Evolutionary conservation across 2,113 vertebrate species (phyloP).

Genomic region (Serilophus lunatus): DNA sequence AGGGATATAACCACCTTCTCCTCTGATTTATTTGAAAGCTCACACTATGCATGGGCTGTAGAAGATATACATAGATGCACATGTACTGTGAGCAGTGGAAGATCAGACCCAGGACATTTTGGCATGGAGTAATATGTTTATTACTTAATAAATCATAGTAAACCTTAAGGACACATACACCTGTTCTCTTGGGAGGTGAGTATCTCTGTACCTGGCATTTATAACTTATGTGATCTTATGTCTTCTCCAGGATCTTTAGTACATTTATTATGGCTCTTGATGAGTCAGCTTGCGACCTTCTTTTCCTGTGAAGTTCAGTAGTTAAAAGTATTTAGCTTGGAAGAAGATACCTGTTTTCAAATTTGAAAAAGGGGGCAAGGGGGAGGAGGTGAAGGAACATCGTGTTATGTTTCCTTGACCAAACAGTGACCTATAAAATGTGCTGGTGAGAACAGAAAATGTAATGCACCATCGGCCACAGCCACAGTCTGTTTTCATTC

Average conservation of each 20-base stretch:
- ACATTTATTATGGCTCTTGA: neutral
- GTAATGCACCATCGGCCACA: neutral
- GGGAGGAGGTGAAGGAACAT: slow-evolving; percentile 14
- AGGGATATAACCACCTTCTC: neutral
- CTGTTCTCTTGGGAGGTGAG: neutral
- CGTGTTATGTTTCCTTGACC: slow-evolving; percentile 52
- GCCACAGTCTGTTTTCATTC: slow-evolving; percentile 8
- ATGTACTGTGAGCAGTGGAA: neutral
- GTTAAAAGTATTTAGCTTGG: slow-evolving; percentile 64
- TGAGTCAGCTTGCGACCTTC: slow-evolving; percentile 28
- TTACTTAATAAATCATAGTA: slow-evolving; percentile 38
- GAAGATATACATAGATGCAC: neutral
- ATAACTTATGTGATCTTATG: neutral
- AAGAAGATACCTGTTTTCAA: slow-evolving; percentile 66
- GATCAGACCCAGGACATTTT: neutral
- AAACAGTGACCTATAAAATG: slow-evolving; percentile 61
- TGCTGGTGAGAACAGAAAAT: slow-evolving; percentile 64
- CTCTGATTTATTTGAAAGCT: neutral
- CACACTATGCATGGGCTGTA: neutral
- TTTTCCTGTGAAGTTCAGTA: slow-evolving; percentile 39
- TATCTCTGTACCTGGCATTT: slow-evolving; percentile 11
- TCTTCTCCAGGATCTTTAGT: neutral
- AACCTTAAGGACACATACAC: slow-evolving; percentile 16
- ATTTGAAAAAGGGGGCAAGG: neutral
- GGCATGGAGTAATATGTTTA: neutral